Evolutionary conservation across 2,797 vertebrate species (phyloP), one percentile per base, ranked within the genome.

Genomic region (Tokudaia tokunoshimensis): DNA sequence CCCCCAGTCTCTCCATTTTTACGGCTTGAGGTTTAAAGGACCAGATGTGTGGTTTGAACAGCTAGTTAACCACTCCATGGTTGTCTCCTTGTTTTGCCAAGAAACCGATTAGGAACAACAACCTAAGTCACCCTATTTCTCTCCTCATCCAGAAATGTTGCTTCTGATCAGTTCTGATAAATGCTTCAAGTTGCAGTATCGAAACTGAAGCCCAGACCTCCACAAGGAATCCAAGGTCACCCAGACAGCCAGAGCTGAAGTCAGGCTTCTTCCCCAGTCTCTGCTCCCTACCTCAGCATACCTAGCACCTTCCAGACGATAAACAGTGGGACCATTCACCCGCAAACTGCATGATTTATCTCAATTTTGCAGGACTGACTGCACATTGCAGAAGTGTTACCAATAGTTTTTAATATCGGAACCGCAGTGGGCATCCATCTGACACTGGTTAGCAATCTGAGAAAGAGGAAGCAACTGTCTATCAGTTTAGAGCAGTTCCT

Each of bases 401-500:
- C 37, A 65, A 75, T 63, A 37, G 57, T 95, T 72, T 52, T 78
- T 70, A 70, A 76, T 19, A 90, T 37, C 88, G 90, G 83, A 94
- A 93, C 79, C 84, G 47, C 55, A 59, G 63, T 55, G 37, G 72
- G 61, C 82, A 57, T 89, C 57, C 87, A 92, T 94, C 92, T 89
- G 92, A 94, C 26, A 34, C 34, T 24, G 79, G 78, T 55, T 76
- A 88, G 86, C 95, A 94, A 95, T 57, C 57, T 63, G 92, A 89
- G 82, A 92, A 90, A 82, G n/a, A 92, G n/a, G 34, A 94, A 96
- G 65, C 92, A 92, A 85, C 55, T 88, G 74, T 41, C 90, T 65
- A 67, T 65, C 76, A 74, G 85, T 94, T 96, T 61, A 82, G 44
- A 76, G 67, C 1, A 85, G 31, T n/a, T 75, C 86, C 22, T 37